Percentiles rank a stretch among this genome's conserved stretches.
phyloP scores from a whole-genome alignment of 2,888 invertebrate genomes.

The Antheraea assamensis region DNA sequence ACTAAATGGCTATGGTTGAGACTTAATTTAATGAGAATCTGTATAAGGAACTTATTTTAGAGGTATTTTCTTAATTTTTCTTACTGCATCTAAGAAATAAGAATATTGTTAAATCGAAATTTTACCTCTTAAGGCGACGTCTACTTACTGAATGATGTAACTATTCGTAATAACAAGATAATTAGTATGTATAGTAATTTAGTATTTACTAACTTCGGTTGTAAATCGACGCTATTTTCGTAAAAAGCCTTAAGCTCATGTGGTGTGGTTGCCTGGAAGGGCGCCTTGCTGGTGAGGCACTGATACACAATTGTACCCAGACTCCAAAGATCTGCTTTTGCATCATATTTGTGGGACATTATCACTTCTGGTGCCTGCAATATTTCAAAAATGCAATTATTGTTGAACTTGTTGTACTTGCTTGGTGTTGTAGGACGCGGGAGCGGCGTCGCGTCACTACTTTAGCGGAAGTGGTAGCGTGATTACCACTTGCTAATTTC shows the following conservation, averaged over 20 bases:
- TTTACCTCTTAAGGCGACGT: too few relatives aligned
- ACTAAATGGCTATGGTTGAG: not conserved
- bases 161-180: not conserved
- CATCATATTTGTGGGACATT: conserved; percentile 99
- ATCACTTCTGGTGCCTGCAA: conserved; percentile 98
- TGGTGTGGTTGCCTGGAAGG: conserved; percentile 98
- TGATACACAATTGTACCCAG: conserved; percentile 99
- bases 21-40: not conserved
- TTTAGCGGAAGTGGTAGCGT: too few relatives aligned
- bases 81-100: too few relatives aligned
- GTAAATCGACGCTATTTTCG: conserved; percentile 95
- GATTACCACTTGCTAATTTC: too few relatives aligned
- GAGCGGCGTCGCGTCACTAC: too few relatives aligned
- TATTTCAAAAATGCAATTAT: not conserved
- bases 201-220: conserved; percentile 88
- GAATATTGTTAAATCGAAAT: too few relatives aligned
- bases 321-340: conserved; percentile 99
- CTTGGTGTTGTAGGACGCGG: too few relatives aligned
- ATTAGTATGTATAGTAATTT: too few relatives aligned
- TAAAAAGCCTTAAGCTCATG: conserved; percentile 98
- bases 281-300: conserved; percentile 99
- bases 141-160: too few relatives aligned
- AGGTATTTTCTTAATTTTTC: too few relatives aligned
- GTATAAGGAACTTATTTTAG: not conserved
- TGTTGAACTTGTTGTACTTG: not conserved